These are phyloP conservation scores for Emydocephalus ijimae DNA, from an alignment of 2,113 vertebrate genomes.

Conservation along the genomic window DNA sequence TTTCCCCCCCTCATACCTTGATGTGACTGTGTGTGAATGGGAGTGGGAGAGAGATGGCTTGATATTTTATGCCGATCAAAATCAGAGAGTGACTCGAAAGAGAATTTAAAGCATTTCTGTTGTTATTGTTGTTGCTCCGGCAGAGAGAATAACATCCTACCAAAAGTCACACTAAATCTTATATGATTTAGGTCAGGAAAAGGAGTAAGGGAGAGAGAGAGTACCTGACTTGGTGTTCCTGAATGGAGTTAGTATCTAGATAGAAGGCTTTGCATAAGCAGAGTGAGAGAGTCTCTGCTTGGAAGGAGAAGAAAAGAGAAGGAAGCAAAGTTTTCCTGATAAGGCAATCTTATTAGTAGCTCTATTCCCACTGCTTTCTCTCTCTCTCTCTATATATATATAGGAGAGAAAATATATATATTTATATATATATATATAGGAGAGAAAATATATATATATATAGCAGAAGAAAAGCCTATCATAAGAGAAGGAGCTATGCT, in stretches of 20 bases:
- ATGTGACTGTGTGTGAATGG: neutral
- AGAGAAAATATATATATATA: no score
- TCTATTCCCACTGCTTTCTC: constrained; percentile 26
- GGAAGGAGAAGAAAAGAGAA: constrained; percentile 34
- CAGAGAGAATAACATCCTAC: constrained; percentile 19
- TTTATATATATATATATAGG: no score
- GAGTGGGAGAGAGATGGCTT: constrained; percentile 27
- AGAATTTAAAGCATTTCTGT: neutral
- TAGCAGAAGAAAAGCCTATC: constrained; percentile 27
- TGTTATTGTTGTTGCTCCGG: no score
- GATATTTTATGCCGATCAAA: constrained; percentile 48
- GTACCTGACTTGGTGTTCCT: constrained; percentile 33
- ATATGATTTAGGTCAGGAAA: neutral
- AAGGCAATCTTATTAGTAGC: constrained; percentile 47
- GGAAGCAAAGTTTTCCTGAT: constrained; percentile 58
- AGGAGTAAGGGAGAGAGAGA: neutral
- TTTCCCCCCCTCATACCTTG: constrained; percentile 55
- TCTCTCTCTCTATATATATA: neutral
- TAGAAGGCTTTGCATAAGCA: constrained; percentile 35
- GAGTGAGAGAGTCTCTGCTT: constrained; percentile 11
- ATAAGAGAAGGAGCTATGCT: constrained; percentile 22
- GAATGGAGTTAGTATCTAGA: constrained; percentile 24
- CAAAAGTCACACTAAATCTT: constrained; percentile 45
- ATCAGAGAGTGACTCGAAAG: neutral
- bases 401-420: no score